phyloP scores from a whole-genome alignment of 2,113 vertebrate genomes.

The sheep (Ovis aries) region ARS-UI_Ramb_v3.0 NC_056063.1:78887501-78888000 shows the following conservation, averaged over 20 bases:
- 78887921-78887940: not conserved
- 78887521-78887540: not conserved
- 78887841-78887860: not conserved
- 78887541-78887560: not conserved
- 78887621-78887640: not conserved
- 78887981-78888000: slow-evolving; percentile 14
- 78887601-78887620: not conserved
- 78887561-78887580: not conserved
- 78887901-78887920: not conserved
- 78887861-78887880: not conserved
- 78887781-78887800: not conserved
- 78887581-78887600: not conserved
- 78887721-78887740: not conserved
- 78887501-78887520: not conserved
- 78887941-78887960: not conserved
- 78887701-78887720: not conserved
- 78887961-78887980: not conserved
- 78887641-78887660: not conserved
- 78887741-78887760: not conserved
- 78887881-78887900: not conserved
- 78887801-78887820: not conserved
- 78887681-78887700: not conserved
- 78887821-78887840: not conserved
- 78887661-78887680: not conserved
- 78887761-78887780: not conserved